phyloP scores from a whole-genome alignment of 2,888 invertebrate genomes.

The Stenolophus ochropezus region DNA sequence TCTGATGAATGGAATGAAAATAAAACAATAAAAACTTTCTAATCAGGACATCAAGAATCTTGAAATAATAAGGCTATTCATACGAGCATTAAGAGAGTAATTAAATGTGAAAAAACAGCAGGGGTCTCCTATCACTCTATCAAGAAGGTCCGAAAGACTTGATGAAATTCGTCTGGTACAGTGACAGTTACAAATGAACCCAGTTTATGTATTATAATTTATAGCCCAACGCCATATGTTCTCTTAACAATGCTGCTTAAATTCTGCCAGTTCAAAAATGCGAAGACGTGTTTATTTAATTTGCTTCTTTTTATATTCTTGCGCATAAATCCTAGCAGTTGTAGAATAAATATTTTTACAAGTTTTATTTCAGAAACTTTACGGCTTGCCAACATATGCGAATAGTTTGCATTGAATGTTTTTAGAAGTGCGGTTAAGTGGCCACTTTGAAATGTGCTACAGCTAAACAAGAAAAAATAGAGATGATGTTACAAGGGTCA shows the following conservation, averaged over 20 bases:
- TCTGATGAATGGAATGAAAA: background rate
- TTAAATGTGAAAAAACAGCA: constrained; percentile 38
- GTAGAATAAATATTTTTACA: constrained; percentile 35
- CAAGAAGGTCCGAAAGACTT: constrained; percentile 15
- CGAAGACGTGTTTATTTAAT: constrained; percentile 32
- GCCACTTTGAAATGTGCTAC: background rate
- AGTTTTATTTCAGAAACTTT: constrained; percentile 22
- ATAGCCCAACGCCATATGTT: constrained; percentile 5
- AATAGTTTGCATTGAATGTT: background rate
- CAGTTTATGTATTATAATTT: constrained; percentile 51
- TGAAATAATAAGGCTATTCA: constrained; percentile 28
- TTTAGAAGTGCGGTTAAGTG: background rate
- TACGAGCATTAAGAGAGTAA: constrained; percentile 1
- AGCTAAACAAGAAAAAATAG: background rate
- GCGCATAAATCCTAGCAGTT: background rate
- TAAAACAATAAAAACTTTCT: constrained; percentile 3
- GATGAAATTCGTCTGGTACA: constrained; percentile 49
- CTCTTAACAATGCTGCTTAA: constrained; percentile 46
- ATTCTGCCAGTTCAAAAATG: constrained; percentile 45
- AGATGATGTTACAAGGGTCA: constrained; percentile 4
- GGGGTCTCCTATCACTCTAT: constrained; percentile 13
- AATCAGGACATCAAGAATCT: constrained; percentile 26
- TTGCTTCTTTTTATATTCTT: constrained; percentile 25
- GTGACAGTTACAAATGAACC: constrained; percentile 53
- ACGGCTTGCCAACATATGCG: background rate